Conservation (phyloP, 2,113 vertebrate genomes). For the Eclectus roratus region DNA sequence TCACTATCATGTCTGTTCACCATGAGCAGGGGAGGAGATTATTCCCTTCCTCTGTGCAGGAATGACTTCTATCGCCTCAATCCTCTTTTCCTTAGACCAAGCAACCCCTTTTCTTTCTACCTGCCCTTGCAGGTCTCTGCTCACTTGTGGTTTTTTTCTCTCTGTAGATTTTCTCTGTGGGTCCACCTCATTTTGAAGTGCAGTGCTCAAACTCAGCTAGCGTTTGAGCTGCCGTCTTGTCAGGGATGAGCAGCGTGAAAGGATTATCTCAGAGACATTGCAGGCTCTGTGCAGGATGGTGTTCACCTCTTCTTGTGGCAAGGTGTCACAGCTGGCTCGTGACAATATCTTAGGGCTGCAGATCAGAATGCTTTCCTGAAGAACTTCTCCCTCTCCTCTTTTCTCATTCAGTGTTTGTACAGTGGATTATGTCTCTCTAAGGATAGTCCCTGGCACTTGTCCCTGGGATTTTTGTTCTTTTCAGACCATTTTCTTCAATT, state of each 20-base stretch:
- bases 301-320: background rate
- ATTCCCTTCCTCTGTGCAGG: background rate
- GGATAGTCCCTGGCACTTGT: background rate
- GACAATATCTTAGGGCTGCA: background rate
- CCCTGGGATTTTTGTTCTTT: background rate
- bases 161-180: background rate
- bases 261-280: background rate
- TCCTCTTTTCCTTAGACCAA: background rate
- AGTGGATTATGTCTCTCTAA: background rate
- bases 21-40: background rate
- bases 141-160: background rate
- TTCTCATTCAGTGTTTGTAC: background rate
- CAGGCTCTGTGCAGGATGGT: background rate
- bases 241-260: background rate
- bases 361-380: background rate
- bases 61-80: background rate
- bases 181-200: background rate
- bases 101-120: background rate
- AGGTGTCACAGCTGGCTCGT: background rate
- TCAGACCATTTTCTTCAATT: background rate
- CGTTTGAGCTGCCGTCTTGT: background rate
- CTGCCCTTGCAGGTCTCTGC: background rate
- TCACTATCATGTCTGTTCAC: fast-evolving
- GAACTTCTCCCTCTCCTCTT: background rate
- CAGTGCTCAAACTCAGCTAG: background rate